These are phyloP conservation scores for Crioceris asparagi DNA, from an alignment of 2,888 invertebrate genomes.

Conservation along the genomic window DNA sequence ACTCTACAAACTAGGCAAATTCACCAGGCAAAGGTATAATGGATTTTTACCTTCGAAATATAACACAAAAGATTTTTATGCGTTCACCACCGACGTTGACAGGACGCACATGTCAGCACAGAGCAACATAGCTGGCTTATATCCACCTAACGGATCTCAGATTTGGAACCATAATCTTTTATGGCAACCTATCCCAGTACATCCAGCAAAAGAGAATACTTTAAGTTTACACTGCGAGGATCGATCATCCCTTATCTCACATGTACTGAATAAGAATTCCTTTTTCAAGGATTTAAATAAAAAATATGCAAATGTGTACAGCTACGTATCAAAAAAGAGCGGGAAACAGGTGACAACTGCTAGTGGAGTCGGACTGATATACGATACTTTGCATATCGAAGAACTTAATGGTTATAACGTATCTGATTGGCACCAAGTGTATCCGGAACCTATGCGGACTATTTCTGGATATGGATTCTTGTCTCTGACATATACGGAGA, in stretches of 20 bases:
- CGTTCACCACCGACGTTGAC: slow-evolving; percentile 69
- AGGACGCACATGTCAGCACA: slow-evolving; percentile 77
- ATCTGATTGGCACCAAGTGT: slow-evolving; percentile 12
- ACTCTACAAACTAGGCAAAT: slow-evolving; percentile 60
- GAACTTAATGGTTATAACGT: slow-evolving; percentile 40
- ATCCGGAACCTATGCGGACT: slow-evolving; percentile 11
- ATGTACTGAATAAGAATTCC: slow-evolving; percentile 2
- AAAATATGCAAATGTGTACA: slow-evolving; percentile 47
- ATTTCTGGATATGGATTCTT: slow-evolving; percentile 4
- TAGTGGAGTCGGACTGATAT: slow-evolving; percentile 39
- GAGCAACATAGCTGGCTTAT: slow-evolving; percentile 62
- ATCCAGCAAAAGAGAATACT: slow-evolving; percentile 44
- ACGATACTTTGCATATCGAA: slow-evolving; percentile 55
- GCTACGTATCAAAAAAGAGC: slow-evolving; percentile 48
- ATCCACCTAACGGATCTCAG: slow-evolving; percentile 46
- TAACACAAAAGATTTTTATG: slow-evolving; percentile 41
- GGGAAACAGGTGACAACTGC: slow-evolving; percentile 47
- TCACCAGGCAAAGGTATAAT: slow-evolving; percentile 56
- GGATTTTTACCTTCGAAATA: slow-evolving; percentile 44
- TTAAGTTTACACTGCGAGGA: slow-evolving; percentile 4
- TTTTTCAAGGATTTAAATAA: slow-evolving; percentile 36
- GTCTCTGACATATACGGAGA: slow-evolving; percentile 2
- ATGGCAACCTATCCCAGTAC: slow-evolving; percentile 67
- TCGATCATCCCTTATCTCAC: background rate
- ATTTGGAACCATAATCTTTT: slow-evolving; percentile 46